Conservation (phyloP, 2,888 invertebrate species). For the Priocnemis perturbator region DNA sequence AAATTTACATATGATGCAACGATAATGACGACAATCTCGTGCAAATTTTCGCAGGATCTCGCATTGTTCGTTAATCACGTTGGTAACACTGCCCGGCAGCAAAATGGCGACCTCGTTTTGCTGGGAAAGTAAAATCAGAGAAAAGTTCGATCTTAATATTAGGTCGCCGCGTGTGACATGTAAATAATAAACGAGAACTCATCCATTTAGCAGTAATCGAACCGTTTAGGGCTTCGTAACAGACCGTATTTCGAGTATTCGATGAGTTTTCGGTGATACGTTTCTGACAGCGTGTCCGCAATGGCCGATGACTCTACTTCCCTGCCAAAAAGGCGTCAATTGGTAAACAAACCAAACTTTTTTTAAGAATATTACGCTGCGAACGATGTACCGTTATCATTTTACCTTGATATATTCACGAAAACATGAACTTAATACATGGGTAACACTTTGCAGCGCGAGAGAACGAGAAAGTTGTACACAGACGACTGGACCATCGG, state of each 20-base stretch:
- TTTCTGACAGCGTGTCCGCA: slow-evolving; percentile 69
- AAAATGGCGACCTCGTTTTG: slow-evolving; percentile 58
- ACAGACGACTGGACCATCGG: slow-evolving; percentile 95
- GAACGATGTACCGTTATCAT: neutral
- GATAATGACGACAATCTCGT: no score
- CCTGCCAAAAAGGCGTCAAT: slow-evolving; percentile 71
- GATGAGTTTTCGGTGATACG: slow-evolving; percentile 68
- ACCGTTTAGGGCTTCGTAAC: slow-evolving; percentile 18
- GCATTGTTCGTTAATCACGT: slow-evolving; percentile 5
- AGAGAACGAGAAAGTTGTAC: slow-evolving; percentile 94
- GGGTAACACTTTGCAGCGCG: slow-evolving; percentile 80
- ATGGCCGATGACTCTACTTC: slow-evolving; percentile 72
- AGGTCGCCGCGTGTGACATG: slow-evolving; percentile 55
- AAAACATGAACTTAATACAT: no score
- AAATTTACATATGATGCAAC: no score
- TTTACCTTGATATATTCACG: neutral
- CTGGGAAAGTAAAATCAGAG: slow-evolving; percentile 49
- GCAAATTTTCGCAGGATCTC: neutral
- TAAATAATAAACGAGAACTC: slow-evolving; percentile 46
- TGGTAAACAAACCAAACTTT: slow-evolving; percentile 69
- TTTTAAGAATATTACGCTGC: neutral
- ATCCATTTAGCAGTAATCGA: slow-evolving; percentile 30
- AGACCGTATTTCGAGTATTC: slow-evolving; percentile 34
- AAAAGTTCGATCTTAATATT: slow-evolving; percentile 39
- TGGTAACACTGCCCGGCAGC: slow-evolving; percentile 54